These are phyloP conservation scores for Aquatica leii DNA, from an alignment of 2,888 invertebrate genomes.

Conservation along the genomic window DNA sequence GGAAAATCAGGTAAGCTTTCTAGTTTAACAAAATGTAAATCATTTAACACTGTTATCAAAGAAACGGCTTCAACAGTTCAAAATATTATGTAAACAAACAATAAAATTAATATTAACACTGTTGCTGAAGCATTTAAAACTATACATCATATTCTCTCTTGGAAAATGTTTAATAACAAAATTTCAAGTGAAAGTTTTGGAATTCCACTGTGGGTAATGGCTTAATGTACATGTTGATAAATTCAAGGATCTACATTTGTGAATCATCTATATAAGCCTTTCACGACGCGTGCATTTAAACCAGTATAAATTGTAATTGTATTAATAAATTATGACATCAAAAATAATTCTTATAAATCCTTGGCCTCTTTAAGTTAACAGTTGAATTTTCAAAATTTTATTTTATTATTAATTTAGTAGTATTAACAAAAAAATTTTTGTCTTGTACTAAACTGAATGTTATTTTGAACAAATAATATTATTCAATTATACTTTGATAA, in stretches of 20 bases:
- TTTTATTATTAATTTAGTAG: not conserved
- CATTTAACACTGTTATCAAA: no score
- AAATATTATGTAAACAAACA: no score
- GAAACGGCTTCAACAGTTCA: no score
- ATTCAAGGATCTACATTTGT: constrained; percentile 22
- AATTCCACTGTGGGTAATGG: constrained; percentile 30
- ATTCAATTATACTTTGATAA: no score
- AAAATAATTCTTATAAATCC: not conserved
- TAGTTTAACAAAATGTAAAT: not conserved
- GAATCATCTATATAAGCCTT: constrained; percentile 17
- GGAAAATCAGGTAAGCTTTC: constrained; percentile 77
- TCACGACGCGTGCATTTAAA: not conserved
- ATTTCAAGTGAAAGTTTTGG: constrained; percentile 1
- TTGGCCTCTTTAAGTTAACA: constrained; percentile 1
- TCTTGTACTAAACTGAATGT: no score
- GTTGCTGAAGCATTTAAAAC: no score
- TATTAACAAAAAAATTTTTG: constrained; percentile 1
- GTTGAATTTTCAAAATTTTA: not conserved
- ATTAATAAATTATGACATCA: not conserved
- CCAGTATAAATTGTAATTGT: not conserved
- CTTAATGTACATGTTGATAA: constrained; percentile 24
- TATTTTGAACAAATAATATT: no score
- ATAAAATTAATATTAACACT: no score
- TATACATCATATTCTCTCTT: no score
- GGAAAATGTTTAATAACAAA: not conserved